phyloP scores from a whole-genome alignment of 2,797 vertebrate species.

The Dendrocincla fuliginosa region DNA sequence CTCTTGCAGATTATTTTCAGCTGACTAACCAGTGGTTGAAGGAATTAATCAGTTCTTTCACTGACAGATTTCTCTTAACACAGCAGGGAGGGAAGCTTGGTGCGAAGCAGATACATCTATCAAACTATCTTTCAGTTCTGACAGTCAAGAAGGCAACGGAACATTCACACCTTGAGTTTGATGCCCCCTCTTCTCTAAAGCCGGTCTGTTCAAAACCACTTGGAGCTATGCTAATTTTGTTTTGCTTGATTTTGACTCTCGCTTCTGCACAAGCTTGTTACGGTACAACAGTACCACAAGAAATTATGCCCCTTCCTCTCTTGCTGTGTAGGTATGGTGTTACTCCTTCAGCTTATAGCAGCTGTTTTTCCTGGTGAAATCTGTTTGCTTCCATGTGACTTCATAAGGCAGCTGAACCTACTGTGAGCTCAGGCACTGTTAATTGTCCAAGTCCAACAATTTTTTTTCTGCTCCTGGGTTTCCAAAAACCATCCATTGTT shows the following conservation, averaged over 20 bases:
- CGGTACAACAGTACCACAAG: background rate
- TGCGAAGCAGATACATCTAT: background rate
- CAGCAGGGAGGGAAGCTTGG: background rate
- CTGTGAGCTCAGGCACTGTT: background rate
- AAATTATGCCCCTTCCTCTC: background rate
- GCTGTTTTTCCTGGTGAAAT: background rate
- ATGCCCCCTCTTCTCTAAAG: background rate
- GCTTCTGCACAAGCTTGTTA: background rate
- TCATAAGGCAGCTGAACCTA: background rate
- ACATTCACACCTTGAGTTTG: background rate
- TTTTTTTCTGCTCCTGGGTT: background rate
- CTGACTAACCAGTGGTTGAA: background rate
- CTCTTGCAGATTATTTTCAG: background rate
- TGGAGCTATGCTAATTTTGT: background rate
- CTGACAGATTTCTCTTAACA: constrained; percentile 9
- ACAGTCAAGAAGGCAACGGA: background rate
- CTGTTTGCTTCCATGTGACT: background rate
- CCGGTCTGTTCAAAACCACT: background rate
- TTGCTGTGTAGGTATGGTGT: background rate
- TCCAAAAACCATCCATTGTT: background rate
- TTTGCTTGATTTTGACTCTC: background rate
- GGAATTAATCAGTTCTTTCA: background rate
- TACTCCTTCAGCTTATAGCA: background rate
- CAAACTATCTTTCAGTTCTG: background rate
- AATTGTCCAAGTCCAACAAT: background rate